phyloP scores from a whole-genome alignment of 2,113 vertebrate species.

The Phyllostomus hastatus region DNA sequence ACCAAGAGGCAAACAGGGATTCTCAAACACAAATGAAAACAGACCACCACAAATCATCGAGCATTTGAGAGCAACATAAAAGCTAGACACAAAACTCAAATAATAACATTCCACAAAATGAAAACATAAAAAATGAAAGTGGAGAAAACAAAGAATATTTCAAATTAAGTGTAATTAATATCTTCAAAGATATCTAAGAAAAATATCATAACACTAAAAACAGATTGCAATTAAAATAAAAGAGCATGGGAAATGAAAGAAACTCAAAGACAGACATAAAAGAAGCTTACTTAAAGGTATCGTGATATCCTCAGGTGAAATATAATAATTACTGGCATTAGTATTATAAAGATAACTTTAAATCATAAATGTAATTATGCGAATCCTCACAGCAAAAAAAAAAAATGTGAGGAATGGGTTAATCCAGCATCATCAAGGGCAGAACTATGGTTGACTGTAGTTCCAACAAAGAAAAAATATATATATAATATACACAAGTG shows the following conservation, averaged over 20 bases:
- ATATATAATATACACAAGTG: neutral
- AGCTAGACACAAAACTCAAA: neutral
- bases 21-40: neutral
- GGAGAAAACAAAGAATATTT: slow-evolving; percentile 33
- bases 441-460: neutral
- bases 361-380: slow-evolving; percentile 29
- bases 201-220: slow-evolving; percentile 34
- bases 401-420: slow-evolving; percentile 6
- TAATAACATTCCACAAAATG: neutral
- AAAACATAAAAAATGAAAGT: neutral
- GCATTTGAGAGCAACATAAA: neutral
- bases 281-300: slow-evolving; percentile 8
- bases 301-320: slow-evolving; percentile 21
- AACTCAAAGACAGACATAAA: slow-evolving; percentile 20
- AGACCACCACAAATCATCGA: neutral
- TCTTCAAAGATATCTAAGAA: slow-evolving; percentile 37
- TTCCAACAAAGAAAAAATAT: neutral
- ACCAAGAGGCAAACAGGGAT: neutral
- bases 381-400: neutral
- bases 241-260: slow-evolving; percentile 21
- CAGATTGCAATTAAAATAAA: slow-evolving; percentile 38
- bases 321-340: neutral
- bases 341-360: slow-evolving; percentile 30
- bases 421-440: neutral
- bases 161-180: slow-evolving; percentile 47